phyloP scores from a whole-genome alignment of 2,888 invertebrate species.

The Tribolium freemani region DNA sequence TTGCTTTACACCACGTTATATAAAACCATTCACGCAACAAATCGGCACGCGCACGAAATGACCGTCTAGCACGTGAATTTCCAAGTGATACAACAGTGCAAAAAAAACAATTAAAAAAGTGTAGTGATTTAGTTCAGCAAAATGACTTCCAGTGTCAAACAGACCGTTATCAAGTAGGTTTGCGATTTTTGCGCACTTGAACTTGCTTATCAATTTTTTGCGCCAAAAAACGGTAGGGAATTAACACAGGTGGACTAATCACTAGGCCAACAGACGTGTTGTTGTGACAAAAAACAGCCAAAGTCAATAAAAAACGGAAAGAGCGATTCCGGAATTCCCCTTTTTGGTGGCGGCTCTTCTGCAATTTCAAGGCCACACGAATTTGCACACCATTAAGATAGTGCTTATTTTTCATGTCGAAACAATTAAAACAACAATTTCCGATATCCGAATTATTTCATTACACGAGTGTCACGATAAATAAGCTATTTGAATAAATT shows the following conservation, averaged over 20 bases:
- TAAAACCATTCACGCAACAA: slow-evolving; percentile 38
- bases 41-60: slow-evolving; percentile 45
- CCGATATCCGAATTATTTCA: slow-evolving; percentile 3
- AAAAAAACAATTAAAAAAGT: slow-evolving; percentile 24
- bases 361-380: not conserved
- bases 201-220: not conserved
- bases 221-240: slow-evolving; percentile 22
- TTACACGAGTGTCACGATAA: slow-evolving; percentile 23
- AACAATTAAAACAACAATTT: no score
- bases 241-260: slow-evolving; percentile 12
- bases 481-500: slow-evolving; percentile 29
- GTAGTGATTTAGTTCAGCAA: slow-evolving; percentile 39
- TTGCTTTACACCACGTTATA: slow-evolving; percentile 34
- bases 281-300: slow-evolving; percentile 21
- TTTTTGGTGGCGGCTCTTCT: no score
- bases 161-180: slow-evolving; percentile 71
- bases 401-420: no score
- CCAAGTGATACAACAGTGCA: slow-evolving; percentile 26
- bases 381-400: not conserved
- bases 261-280: slow-evolving; percentile 5
- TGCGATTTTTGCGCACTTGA: slow-evolving; percentile 4
- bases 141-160: slow-evolving; percentile 72
- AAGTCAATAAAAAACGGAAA: not conserved
- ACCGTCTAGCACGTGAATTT: slow-evolving; percentile 46
- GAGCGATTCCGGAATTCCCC: no score